Conservation (phyloP, 2,888 invertebrate species). For the Stictocephala bisonia region DNA sequence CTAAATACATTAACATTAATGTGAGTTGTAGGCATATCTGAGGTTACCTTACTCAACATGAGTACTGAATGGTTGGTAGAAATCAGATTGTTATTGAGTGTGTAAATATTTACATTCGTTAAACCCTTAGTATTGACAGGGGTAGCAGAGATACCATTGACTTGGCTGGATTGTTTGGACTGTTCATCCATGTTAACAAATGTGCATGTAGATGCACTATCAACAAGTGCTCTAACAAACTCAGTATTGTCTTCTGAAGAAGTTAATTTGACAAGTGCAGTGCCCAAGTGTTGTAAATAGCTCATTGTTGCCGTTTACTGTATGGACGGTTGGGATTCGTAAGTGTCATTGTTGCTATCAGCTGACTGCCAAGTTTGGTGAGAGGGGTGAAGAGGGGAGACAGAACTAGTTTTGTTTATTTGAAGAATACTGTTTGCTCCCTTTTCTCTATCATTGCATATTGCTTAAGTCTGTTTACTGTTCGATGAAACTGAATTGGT, state of each 20-base stretch:
- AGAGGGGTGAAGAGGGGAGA: not conserved
- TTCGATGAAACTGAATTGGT: not conserved
- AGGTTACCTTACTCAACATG: constrained; percentile 1
- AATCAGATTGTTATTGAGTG: constrained; percentile 4
- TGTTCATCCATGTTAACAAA: constrained; percentile 9
- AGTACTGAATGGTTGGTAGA: not conserved
- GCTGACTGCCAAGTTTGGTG: not conserved
- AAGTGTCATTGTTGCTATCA: constrained; percentile 7
- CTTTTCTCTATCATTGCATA: not conserved
- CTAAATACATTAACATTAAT: constrained; percentile 4
- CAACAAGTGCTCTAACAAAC: not conserved
- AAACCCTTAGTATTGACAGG: constrained; percentile 13
- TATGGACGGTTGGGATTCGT: not conserved
- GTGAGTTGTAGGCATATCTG: constrained; percentile 7
- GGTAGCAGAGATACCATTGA: constrained; percentile 18
- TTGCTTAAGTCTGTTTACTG: constrained; percentile 5
- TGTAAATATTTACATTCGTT: constrained; percentile 9
- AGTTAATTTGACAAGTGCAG: constrained; percentile 13
- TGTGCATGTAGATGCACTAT: constrained; percentile 5
- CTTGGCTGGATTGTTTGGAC: not conserved
- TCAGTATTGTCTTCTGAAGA: not conserved
- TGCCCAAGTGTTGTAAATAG: constrained; percentile 11
- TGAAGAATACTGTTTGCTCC: too few relatives aligned
- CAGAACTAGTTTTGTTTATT: not conserved
- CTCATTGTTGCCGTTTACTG: not conserved